A percentile compares a stretch with the other conserved stretches of the same genome.
These are phyloP conservation scores for Sarcophilus harrisii DNA, from an alignment of 2,797 vertebrate genomes.

Conservation along the genomic window DNA sequence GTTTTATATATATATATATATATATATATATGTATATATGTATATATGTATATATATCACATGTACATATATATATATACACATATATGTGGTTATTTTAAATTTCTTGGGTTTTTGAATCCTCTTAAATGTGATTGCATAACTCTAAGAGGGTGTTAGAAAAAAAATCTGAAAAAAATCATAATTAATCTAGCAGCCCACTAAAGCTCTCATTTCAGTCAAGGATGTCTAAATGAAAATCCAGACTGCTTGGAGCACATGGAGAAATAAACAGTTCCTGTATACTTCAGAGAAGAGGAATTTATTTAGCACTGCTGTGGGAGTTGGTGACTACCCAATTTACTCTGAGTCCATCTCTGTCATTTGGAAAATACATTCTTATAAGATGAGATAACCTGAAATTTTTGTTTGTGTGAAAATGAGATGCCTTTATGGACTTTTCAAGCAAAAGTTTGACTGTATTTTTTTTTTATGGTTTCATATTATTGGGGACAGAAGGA, in stretches of 20 bases:
- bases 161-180: slow-evolving; percentile 65
- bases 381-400: slow-evolving; percentile 69
- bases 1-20: too few species aligned
- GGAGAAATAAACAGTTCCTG: slow-evolving; percentile 83
- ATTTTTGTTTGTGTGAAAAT: slow-evolving; percentile 65
- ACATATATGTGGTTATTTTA: slow-evolving; percentile 12
- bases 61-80: neutral
- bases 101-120: slow-evolving; percentile 49
- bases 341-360: slow-evolving; percentile 68
- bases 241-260: slow-evolving; percentile 80
- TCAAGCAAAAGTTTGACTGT: slow-evolving; percentile 40
- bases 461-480: slow-evolving; percentile 49
- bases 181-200: slow-evolving; percentile 83
- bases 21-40: too few species aligned
- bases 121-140: slow-evolving; percentile 62
- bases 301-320: slow-evolving; percentile 73
- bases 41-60: slow-evolving; percentile 23
- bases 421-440: slow-evolving; percentile 42
- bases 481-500: slow-evolving; percentile 43
- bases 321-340: slow-evolving; percentile 75
- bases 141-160: slow-evolving; percentile 62
- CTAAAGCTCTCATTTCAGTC: slow-evolving; percentile 76
- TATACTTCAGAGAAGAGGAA: slow-evolving; percentile 79
- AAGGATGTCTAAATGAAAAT: slow-evolving; percentile 83
- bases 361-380: slow-evolving; percentile 74